Base-by-base conservation (phyloP, 2,888 invertebrate genomes). In the Dasysyrphus tricinctus region DNA sequence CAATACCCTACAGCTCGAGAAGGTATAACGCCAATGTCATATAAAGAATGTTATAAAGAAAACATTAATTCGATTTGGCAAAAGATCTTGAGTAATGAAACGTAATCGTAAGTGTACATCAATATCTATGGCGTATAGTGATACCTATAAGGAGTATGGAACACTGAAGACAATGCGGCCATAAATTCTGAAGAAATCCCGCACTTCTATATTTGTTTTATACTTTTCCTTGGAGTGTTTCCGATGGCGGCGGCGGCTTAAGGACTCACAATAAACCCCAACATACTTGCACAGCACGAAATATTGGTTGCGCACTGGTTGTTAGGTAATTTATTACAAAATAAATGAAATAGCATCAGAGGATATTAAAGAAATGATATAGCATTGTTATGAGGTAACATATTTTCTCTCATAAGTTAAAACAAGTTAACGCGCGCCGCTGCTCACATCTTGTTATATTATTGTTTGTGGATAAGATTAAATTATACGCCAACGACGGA, bases 301-400 rank as follows among this genome's bases (percentile, higher is more conserved):
- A 67, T 80, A 80, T 76, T 84, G 72, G 65, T 65, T 76, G 59
- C 49, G 69, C 39, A 51, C 65, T 75, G 47, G 19, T 83, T 65
- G 47, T 11, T 42, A 57, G 24, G 56, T 76, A 84, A 84, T 84
- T 80, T 84, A 84, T 80, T 84, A 59, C 51, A 51, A 80, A 76
- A 75, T 80, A 80, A 84, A 84, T 65, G 44, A 39, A 70, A 84
- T 67, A 76, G 16, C 42, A 47, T 42, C 24, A 42, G 14, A 76
- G 63, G 70, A 61, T 65, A 80, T 80, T 44, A 72, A 72, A 72
- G 76, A 61, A 56, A 74, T 12, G 54, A 74, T 61, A 54, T 65
- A 5, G 39, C 56, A 44, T 49, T 78, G 54, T 79, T 61, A 47
- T 67, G 54, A 44, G 61, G 65, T 51, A 51, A 65, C 65, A 67